Percentiles rank a stretch among this genome's conserved stretches.
Conservation (phyloP, 2,113 vertebrate species). For the Melanerpes formicivorus region DNA sequence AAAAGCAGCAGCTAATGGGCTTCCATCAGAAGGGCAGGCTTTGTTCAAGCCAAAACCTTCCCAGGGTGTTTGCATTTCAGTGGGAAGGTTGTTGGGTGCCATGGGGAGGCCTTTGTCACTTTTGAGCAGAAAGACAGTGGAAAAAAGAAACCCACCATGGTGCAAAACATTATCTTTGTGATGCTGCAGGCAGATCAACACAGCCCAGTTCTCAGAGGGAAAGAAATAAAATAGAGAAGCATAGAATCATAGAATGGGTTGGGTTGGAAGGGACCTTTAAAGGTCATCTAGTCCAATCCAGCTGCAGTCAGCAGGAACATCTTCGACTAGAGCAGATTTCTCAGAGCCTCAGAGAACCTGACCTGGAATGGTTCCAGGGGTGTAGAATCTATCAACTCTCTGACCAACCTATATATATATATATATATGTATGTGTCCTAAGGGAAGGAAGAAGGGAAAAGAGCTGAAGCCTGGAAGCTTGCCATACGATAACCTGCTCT, state of each 20-base stretch:
- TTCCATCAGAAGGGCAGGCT: background rate
- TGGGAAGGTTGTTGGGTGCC: background rate
- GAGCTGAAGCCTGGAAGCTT: background rate
- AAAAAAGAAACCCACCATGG: background rate
- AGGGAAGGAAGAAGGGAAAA: background rate
- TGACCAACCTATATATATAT: background rate
- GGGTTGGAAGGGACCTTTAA: too few relatives aligned
- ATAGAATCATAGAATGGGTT: too few relatives aligned
- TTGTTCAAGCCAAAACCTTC: background rate
- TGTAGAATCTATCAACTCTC: too few relatives aligned
- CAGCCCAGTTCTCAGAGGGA: background rate
- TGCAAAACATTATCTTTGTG: background rate
- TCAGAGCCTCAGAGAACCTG: too few relatives aligned
- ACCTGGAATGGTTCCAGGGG: too few relatives aligned
- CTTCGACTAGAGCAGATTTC: too few relatives aligned
- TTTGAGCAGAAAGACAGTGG: background rate
- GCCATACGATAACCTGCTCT: rapidly evolving
- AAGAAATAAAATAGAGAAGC: background rate
- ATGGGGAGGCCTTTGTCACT: background rate
- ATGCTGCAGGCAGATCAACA: background rate
- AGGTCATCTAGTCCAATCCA: too few relatives aligned
- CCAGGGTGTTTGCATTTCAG: background rate
- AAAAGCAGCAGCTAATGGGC: constrained; percentile 13
- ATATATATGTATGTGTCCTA: background rate
- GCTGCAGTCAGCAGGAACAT: too few relatives aligned